Evolutionary conservation across 2,888 invertebrate species (phyloP), one percentile per base, ranked within the genome.

Genomic region (Eupithecia exiguata): DNA sequence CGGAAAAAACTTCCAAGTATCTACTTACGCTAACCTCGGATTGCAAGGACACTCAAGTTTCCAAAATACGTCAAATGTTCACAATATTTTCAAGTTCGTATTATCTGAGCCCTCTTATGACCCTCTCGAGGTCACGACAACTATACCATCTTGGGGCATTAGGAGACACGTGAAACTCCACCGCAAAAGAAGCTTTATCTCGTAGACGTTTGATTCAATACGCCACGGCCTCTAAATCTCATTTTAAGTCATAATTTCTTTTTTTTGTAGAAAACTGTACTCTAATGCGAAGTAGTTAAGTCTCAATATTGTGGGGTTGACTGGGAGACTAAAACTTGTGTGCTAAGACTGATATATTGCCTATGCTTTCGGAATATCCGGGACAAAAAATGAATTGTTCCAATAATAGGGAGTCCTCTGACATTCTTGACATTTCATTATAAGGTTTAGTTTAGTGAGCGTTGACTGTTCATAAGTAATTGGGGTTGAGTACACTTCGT

Each of bases 381-480:
- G 86, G 80, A 84, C 53, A 73, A 87, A 89, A 89, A 88, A 88
- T 86, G 86, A 84, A 90, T 89, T 87, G 84, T 84, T 83, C 79
- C 75, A 84, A 85, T 88, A 89, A 88, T 86, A 83, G 81, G 79
- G 83, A 77, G 78, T 72, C 78, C 78, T 72, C 36, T 79, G 83
- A 84, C 84, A 86, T 87, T 86, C 87, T 87, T 84, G 83, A 86
- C 80, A 78, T 80, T 85, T 81, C 83, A 85, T 86, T 84, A 85
- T 85, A 84, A 82, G 83, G 82, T 79, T 86, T 83, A 84, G 83
- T 86, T 84, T 81, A 79, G 71, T 74, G 63, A 70, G 35, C 46
- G 69, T 78, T 77, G 74, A 76, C 70, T 77, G 75, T 78, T 77
- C 65, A 74, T 77, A 74, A 77, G 74, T 79, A 81, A 80, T 81